Evolutionary conservation across 2,113 vertebrate genomes (phyloP).

Genomic region (Chunga burmeisteri): DNA sequence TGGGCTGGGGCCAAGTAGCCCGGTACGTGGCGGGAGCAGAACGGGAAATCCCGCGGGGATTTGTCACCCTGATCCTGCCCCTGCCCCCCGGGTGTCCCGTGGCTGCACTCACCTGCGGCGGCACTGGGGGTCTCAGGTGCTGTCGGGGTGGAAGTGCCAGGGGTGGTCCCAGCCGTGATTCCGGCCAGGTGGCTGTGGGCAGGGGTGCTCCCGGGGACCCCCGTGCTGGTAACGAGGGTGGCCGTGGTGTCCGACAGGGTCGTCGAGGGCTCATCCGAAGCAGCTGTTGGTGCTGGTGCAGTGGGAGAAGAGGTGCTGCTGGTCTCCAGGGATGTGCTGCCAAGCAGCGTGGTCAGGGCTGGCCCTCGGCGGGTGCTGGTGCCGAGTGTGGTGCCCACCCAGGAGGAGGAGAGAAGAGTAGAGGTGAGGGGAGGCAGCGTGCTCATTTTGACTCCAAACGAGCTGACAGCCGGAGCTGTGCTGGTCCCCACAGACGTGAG

Average conservation of each 20-base stretch:
- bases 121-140: not conserved
- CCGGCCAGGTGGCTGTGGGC: not conserved
- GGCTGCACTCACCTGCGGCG: not conserved
- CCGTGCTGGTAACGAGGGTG: not conserved
- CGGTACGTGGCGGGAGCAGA: not conserved
- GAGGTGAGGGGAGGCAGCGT: not conserved
- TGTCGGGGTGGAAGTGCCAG: no score
- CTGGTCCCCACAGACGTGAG: not conserved
- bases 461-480: not conserved
- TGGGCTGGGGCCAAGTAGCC: not conserved
- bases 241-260: not conserved
- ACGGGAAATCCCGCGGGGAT: not conserved
- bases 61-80: not conserved
- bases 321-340: not conserved
- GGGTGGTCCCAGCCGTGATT: not conserved
- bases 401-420: not conserved
- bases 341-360: not conserved
- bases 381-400: accelerated
- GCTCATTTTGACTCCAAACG: not conserved
- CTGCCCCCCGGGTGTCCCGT: no score
- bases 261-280: accelerated
- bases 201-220: accelerated
- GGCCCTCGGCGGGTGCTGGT: not conserved
- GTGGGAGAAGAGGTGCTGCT: not conserved
- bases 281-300: not conserved